Conservation (phyloP, 2,113 vertebrate species). For the Ciconia stormi region DNA sequence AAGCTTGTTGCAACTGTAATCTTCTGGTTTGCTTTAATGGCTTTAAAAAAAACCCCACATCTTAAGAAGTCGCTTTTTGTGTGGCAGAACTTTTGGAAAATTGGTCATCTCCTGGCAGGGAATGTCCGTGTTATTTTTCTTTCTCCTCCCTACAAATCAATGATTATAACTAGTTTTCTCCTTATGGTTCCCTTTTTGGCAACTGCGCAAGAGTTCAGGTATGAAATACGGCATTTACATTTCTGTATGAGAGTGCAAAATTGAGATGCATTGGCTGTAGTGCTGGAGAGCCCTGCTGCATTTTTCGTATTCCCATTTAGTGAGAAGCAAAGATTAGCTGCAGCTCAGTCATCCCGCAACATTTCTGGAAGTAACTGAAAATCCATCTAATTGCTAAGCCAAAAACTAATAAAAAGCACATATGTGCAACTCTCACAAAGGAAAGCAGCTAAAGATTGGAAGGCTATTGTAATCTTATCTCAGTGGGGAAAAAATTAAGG, state of each 20-base stretch:
- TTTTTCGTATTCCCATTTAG: conserved; percentile 47
- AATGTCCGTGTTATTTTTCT: background rate
- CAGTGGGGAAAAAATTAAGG: conserved; percentile 28
- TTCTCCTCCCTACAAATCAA: conserved; percentile 10
- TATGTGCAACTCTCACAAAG: background rate
- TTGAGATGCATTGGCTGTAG: conserved; percentile 31
- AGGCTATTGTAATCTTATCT: conserved; percentile 35
- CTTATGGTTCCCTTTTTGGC: background rate
- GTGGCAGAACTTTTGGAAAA: conserved; percentile 45
- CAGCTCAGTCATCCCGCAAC: conserved; percentile 20
- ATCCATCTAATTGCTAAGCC: conserved; percentile 39
- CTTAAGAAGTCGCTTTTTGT: background rate
- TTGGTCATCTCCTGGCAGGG: conserved; percentile 35
- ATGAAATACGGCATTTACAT: background rate
- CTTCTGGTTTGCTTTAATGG: conserved; percentile 30
- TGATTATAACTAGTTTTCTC: conserved; percentile 15
- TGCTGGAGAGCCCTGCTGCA: background rate
- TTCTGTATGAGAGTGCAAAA: conserved; percentile 8
- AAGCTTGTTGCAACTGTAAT: conserved; percentile 40
- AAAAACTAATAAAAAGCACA: conserved; percentile 44
- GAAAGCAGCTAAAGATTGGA: conserved; percentile 14
- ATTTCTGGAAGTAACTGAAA: conserved; percentile 35
- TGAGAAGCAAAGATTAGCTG: background rate
- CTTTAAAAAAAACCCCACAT: background rate
- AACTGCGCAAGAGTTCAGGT: background rate